Evolutionary conservation across 2,888 invertebrate genomes (phyloP), one percentile per base, ranked within the genome.

Genomic region (Rhaphigaster nebulosa): DNA sequence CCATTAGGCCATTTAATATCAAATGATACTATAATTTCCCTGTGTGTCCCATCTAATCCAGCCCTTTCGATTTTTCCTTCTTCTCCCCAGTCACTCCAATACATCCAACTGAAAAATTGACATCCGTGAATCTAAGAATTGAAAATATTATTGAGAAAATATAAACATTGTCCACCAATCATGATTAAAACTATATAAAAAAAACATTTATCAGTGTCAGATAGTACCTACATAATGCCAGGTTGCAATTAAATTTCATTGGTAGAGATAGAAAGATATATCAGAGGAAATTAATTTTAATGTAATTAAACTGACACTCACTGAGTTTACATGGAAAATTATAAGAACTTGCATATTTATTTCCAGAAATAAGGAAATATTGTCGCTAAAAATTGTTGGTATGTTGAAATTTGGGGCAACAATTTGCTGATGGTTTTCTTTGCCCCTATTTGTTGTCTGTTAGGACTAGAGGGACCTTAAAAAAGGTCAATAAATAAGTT

Each of bases 81-180:
- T 92, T 96, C 96, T 52, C 99, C 99, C 99, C 99, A 99, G 94
- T 99, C 99, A 0, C 98, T 98, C 98, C 99, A 99, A 94, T 97
- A 99, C 97, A 99, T 98, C 97, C 98, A 98, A 1, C 89, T 88
- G 41, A 87, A 87, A 54, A 0, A 54, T 54, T 20, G 10, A 52
- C 8, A 45, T 23, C 38, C 20, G 15, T 80, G 45, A 80, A 20
- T 41, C 1, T 45, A 84, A 50, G n/a, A 41, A 45, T 45, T 41
- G 12, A 2, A 1, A 26, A 41, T 84, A 26, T 4, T 5, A 41
- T 45, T 84, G 6, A 50, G 41, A 26, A 65, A 65, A 29, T 18
- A 65, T 29, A 12, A 60, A n/a, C 20, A 29, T 29, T 65, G 29
- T 34, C n/a, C 65, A 29, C 29, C 29, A n/a, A 1, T 65, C 29